Base-by-base conservation (phyloP, 1,140 invertebrate species). In the Danaus melanippus region DNA sequence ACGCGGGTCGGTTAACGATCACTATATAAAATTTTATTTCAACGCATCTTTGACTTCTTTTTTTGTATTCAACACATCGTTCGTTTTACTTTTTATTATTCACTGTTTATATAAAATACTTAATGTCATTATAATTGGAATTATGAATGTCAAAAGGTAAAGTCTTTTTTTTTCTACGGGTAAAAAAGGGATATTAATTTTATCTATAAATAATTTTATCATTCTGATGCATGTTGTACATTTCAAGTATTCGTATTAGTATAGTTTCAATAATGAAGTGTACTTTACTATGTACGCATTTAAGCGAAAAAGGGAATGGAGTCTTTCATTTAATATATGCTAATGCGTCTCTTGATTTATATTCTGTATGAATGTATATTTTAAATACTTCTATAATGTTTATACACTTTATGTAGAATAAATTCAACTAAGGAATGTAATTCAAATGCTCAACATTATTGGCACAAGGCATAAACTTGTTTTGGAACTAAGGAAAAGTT, bases 1-100 rank as follows among this genome's bases (percentile, higher is more conserved):
- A 79, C 76, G 66, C 65, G 69, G 74, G 66, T 74, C 69, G 71
- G 67, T 74, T 86, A 86, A 86, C 83, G 81, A 84, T 73, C 81
- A 69, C 67, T 79, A 78, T 76, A 86, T 86, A 82, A 84, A 82
- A 84, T 81, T 86, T 84, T 84, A 84, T 84, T 84, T 84, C 66
- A 75, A 74, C 72, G 74, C 69, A 67, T 74, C 72, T 70, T 67
- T 50, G 58, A 51, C 70, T 73, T 61, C 58, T 76, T 67, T 77
- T 80, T 84, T 73, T 78, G 64, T 76, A 67, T 72, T 79, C 68
- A 74, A 82, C 76, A 82, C 73, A 51, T 80, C 75, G 74, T 83
- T 76, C 71, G 62, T 73, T 82, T 83, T 77, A 76, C 66, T 82
- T 78, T 80, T 80, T 85, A 78, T 80, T 79, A 83, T 82, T 84